Conservation (phyloP, 2,113 vertebrate genomes). For the Atrichornis clamosus region DNA sequence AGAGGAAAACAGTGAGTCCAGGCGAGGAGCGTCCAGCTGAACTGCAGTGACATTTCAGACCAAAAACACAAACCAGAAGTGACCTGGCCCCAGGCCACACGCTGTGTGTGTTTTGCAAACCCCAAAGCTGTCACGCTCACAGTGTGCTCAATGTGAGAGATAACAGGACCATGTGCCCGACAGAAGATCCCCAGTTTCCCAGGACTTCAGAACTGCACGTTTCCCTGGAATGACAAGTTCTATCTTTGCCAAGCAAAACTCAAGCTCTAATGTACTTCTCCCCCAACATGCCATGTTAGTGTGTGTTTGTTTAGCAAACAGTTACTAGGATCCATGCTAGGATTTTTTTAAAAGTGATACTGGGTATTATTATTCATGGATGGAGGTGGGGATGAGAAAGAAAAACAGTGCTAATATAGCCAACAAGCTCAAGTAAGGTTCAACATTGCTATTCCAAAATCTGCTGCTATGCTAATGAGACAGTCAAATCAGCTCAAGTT, state of each 20-base stretch:
- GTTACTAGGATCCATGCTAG: neutral
- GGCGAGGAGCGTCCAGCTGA: neutral
- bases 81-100: neutral
- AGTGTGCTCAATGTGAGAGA: neutral
- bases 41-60: neutral
- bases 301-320: constrained; percentile 16
- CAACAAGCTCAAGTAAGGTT: constrained; percentile 33
- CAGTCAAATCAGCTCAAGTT: constrained; percentile 43
- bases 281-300: neutral
- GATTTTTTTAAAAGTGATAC: neutral
- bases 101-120: neutral
- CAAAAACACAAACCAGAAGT: neutral
- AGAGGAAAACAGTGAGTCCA: neutral
- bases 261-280: neutral
- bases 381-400: constrained; percentile 2
- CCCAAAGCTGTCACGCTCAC: neutral
- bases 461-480: constrained; percentile 30
- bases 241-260: neutral
- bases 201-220: neutral
- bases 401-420: neutral
- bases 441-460: constrained; percentile 19
- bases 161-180: neutral
- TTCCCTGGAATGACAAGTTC: constrained; percentile 11
- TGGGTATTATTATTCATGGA: neutral
- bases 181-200: neutral